Conservation (phyloP, 2,888 invertebrate species). For the Philaethria dido region DNA sequence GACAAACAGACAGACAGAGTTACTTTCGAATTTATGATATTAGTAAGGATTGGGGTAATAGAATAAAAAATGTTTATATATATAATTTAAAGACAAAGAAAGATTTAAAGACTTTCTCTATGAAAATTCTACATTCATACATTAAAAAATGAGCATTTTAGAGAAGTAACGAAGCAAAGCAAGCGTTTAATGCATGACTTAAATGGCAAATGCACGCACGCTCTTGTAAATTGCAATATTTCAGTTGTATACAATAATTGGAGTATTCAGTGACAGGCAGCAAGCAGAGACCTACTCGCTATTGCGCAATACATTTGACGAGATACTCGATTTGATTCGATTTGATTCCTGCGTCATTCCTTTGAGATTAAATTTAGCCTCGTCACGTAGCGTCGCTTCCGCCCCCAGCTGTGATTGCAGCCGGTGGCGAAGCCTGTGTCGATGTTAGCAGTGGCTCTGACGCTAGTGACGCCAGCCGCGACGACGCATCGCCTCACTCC, state of each 20-base stretch:
- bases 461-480: conserved; percentile 46
- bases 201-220: conserved; percentile 3
- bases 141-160: conserved; percentile 7
- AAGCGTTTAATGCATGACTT: background rate
- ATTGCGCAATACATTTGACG: conserved; percentile 44
- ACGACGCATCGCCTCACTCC: conserved; percentile 65
- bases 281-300: conserved; percentile 11
- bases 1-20: too few species aligned
- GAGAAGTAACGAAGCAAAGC: background rate
- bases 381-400: conserved; percentile 55
- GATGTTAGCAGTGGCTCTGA: conserved; percentile 27
- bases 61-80: background rate
- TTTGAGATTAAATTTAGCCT: conserved; percentile 60
- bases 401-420: conserved; percentile 58
- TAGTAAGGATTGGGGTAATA: background rate
- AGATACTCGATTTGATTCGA: conserved; percentile 49
- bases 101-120: background rate
- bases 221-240: conserved; percentile 9
- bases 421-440: conserved; percentile 43
- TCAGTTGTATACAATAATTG: conserved; percentile 22
- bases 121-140: background rate
- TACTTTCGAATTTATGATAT: too few species aligned
- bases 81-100: too few species aligned
- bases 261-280: conserved; percentile 26
- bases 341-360: conserved; percentile 48